Evolutionary conservation across 2,888 invertebrate species (phyloP), one percentile per base, ranked within the genome.

Genomic region (Diloba caeruleocephala): DNA sequence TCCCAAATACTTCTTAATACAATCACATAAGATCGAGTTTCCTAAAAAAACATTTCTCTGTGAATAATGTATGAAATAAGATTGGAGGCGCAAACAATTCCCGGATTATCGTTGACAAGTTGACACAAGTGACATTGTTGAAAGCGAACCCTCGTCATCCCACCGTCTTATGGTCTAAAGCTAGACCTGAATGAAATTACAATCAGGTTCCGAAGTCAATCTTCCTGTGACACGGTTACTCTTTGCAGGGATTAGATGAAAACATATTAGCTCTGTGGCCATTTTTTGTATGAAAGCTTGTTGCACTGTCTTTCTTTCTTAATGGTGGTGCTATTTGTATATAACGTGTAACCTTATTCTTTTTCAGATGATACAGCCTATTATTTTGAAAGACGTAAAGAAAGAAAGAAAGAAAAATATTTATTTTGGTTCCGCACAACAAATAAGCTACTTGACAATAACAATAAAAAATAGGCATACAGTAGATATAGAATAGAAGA

Each of bases 121-220:
- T 64, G 60, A 61, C 57, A 46, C 36, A 45, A 53, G 53, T 64
- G 51, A 55, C 50, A 45, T 43, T 54, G 50, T 59, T 59, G 55
- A 59, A 65, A 57, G 38, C 21, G 34, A 41, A 73, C 74, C 74
- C 69, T 71, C 34, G 61, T 73, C 68, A 73, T 54, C 55, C 33
- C 26, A 8, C 34, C 23, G 32, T 50, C 38, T 53, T 54, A 44
- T 54, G 26, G 60, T 59, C 54, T 56, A 44, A 58, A 46, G 39
- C 45, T 53, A 33, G 42, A 67, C 68, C 19, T 56, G 56, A 52
- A 66, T 60, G 28, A 61, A 61, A 58, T 71, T 59, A 61, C 28
- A 67, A 71, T 41, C 50, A 59, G 33, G 7, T 25, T 17, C 17
- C 12, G 12, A 36, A 25, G 17, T 50, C 31, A 45, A 41, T 51